Evolutionary conservation across 2,888 invertebrate genomes (phyloP), one percentile per base, ranked within the genome.

Genomic region (Drosophila nr. fundita): DNA sequence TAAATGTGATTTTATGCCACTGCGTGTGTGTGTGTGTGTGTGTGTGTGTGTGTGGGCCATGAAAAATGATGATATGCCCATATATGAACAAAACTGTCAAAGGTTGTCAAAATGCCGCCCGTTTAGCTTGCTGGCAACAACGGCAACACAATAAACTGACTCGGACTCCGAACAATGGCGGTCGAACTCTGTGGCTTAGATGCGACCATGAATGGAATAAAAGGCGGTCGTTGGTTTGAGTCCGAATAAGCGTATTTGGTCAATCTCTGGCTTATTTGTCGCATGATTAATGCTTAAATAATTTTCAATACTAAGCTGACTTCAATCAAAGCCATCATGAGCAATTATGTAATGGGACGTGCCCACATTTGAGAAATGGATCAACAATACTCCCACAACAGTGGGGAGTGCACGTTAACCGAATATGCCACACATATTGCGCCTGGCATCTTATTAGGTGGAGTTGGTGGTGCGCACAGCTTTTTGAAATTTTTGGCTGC

Each of bases 41-140:
- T 38, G 11, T 40, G 63, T 5, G 40, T 34, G 58, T 10, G 27
- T 55, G 13, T 55, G 54, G 30, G 68, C 71, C 62, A 80, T 87
- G 87, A 87, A 80, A 88, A 87, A 87, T 87, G 84, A 87, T 84
- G 81, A 87, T 87, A 80, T 78, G 78, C 58, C 77, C 78, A 83
- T 86, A 24, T 36, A 54, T 36, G 87, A 73, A 84, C 79, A 77
- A 77, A 87, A 88, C 82, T 82, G 89, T 87, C 87, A 88, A 88
- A 88, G 84, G 82, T 87, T 87, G 89, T 88, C 89, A 87, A 87
- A 87, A 87, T 84, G 87, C 81, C 81, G 80, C 69, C 86, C 82
- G 77, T 85, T 86, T 78, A 77, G 71, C 15, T 45, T 63, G 82
- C 81, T 68, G 82, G 75, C 67, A 85, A 73, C 68, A 69, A 76